These are phyloP conservation scores for Gobio gobio DNA, from an alignment of 2,113 vertebrate genomes.

Conservation along the genomic window DNA sequence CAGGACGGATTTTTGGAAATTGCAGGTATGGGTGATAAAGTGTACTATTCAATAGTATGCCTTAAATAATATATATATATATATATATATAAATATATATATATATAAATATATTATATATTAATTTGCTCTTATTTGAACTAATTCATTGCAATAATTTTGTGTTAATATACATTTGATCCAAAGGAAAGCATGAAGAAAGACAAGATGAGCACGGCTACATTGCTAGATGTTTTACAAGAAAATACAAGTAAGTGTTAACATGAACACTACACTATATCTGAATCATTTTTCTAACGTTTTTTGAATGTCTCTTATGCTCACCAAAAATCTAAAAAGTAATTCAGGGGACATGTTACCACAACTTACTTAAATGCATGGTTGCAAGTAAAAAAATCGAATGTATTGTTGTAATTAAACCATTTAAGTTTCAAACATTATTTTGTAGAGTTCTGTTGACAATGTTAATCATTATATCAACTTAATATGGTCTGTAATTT, in stretches of 20 bases:
- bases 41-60: neutral
- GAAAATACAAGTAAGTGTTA: conserved; percentile 77
- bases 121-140: neutral
- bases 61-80: too few relatives aligned
- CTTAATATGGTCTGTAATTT: too few relatives aligned
- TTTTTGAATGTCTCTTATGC: neutral
- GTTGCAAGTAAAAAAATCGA: too few relatives aligned
- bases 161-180: neutral
- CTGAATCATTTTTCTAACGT: neutral
- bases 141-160: neutral
- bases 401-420: too few relatives aligned
- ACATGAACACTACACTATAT: neutral
- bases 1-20: conserved; percentile 73
- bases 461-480: too few relatives aligned
- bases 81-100: too few relatives aligned
- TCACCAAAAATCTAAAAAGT: neutral
- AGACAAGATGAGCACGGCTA: conserved; percentile 75
- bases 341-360: too few relatives aligned
- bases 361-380: too few relatives aligned
- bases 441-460: too few relatives aligned
- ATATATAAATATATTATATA: too few relatives aligned
- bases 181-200: conserved; percentile 76
- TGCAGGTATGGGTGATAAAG: conserved; percentile 65
- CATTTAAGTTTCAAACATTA: too few relatives aligned
- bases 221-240: conserved; percentile 75